phyloP scores from a whole-genome alignment of 2,797 vertebrate species.

The Poeciliopsis presidionis region DNA sequence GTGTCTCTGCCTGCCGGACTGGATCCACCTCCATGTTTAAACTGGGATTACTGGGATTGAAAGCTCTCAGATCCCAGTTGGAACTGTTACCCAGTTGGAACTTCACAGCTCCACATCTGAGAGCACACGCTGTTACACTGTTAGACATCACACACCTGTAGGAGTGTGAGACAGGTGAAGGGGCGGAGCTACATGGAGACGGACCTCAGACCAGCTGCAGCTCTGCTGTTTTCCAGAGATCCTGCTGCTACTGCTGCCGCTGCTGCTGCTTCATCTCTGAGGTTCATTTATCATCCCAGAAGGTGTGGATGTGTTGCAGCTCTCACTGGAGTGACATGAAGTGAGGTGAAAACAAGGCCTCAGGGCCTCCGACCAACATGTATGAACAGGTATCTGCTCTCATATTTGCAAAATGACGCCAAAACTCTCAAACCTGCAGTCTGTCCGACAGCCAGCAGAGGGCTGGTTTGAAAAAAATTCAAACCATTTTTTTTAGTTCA shows the following conservation, averaged over 20 bases:
- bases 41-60: slow-evolving; percentile 35
- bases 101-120: slow-evolving; percentile 3
- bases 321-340: neutral
- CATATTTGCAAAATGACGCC: neutral
- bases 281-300: neutral
- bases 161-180: neutral
- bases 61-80: slow-evolving; percentile 4
- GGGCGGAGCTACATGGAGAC: neutral
- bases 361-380: neutral
- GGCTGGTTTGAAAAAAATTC: neutral
- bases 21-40: slow-evolving; percentile 22
- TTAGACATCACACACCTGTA: neutral
- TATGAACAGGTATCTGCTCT: neutral
- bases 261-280: neutral
- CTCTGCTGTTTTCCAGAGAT: neutral
- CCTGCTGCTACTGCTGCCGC: neutral
- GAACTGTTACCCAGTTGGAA: neutral
- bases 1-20: slow-evolving; percentile 22
- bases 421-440: neutral
- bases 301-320: neutral
- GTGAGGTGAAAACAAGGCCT: neutral
- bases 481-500: neutral
- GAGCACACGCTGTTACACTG: neutral
- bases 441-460: neutral
- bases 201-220: neutral